A percentile compares a stretch with the other conserved stretches of the same genome.
Conservation (phyloP, 2,797 vertebrate genomes). For the Enteromius mattozi region DNA sequence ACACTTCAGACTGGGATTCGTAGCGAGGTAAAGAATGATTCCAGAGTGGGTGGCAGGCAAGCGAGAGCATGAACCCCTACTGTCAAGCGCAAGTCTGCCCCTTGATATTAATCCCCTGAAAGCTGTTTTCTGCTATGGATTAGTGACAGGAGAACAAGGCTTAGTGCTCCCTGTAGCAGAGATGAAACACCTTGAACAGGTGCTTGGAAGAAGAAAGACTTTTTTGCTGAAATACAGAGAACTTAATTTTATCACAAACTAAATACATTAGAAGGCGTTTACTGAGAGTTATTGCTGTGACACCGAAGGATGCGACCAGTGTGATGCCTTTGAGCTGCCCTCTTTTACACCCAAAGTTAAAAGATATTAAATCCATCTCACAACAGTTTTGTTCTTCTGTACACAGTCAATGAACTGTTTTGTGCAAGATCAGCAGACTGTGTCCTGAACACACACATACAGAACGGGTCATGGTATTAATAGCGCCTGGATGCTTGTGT, state of each 20-base stretch:
- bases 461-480: constrained; percentile 60
- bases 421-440: constrained; percentile 50
- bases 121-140: constrained; percentile 80
- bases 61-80: constrained; percentile 31
- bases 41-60: constrained; percentile 18
- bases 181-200: constrained; percentile 80
- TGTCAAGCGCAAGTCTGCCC: constrained; percentile 63
- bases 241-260: neutral
- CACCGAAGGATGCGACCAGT: neutral
- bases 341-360: constrained; percentile 14
- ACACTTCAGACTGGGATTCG: constrained; percentile 26
- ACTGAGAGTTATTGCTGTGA: neutral
- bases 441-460: constrained; percentile 36
- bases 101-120: constrained; percentile 79
- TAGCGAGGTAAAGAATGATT: constrained; percentile 12
- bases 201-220: constrained; percentile 68
- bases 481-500: constrained; percentile 60
- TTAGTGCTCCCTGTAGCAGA: constrained; percentile 72
- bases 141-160: constrained; percentile 77
- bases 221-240: constrained; percentile 57
- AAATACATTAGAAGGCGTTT: constrained; percentile 11
- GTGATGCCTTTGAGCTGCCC: constrained; percentile 13
- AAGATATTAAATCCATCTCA: constrained; percentile 5
- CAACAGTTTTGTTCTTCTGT: constrained; percentile 22
- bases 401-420: constrained; percentile 44